Conservation (phyloP, 1,140 invertebrate species). For the Whitmania pigra region DNA sequence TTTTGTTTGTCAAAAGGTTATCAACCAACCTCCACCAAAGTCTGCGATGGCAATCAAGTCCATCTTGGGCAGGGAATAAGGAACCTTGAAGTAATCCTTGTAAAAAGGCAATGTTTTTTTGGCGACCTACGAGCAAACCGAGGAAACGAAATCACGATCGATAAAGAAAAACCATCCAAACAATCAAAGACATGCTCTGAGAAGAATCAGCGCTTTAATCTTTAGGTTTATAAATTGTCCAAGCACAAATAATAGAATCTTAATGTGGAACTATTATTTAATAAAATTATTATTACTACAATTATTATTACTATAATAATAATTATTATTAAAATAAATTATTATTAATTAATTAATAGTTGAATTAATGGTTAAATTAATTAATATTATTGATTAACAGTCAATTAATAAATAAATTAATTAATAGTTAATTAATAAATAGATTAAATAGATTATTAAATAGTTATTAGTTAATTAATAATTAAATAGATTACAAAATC, state of each 20-base stretch:
- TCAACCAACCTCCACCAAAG: constrained; percentile 39
- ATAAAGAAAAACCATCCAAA: too few relatives aligned
- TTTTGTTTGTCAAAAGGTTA: too few relatives aligned
- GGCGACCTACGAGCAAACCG: constrained; percentile 34
- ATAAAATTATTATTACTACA: too few relatives aligned
- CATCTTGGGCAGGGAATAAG: constrained; percentile 87
- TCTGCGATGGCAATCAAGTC: constrained; percentile 91
- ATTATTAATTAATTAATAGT: too few relatives aligned
- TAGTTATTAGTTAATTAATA: too few relatives aligned
- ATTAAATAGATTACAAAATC: neutral
- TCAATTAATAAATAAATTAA: too few relatives aligned
- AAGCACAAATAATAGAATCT: neutral
- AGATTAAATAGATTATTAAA: too few relatives aligned
- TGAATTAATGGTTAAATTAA: too few relatives aligned
- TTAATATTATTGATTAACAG: too few relatives aligned
- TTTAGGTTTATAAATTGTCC: neutral
- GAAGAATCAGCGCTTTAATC: neutral
- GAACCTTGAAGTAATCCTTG: constrained; percentile 83
- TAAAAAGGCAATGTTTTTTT: constrained; percentile 74
- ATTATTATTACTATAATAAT: too few relatives aligned
- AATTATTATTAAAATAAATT: neutral
- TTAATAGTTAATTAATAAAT: too few relatives aligned
- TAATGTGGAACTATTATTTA: neutral
- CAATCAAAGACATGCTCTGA: neutral
- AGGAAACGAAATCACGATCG: neutral